A percentile compares a stretch with the other conserved stretches of the same genome.
These are phyloP conservation scores for Odontesthes bonariensis DNA, from an alignment of 2,113 vertebrate species.

Conservation along the genomic window DNA sequence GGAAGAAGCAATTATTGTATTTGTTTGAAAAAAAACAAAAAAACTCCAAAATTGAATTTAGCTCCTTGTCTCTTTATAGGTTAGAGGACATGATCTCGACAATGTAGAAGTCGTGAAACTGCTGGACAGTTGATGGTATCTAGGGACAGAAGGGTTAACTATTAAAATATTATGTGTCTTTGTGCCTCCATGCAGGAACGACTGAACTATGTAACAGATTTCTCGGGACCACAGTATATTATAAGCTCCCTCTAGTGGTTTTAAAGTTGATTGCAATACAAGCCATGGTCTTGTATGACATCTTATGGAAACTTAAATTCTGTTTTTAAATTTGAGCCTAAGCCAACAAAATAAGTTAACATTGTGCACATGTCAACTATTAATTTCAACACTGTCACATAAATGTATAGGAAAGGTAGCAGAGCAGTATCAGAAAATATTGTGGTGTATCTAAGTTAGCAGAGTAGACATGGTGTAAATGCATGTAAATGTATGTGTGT, in stretches of 20 bases:
- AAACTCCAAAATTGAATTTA: constrained; percentile 8
- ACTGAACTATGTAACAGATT: constrained; percentile 22
- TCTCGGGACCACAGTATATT: constrained; percentile 54
- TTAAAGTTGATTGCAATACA: constrained; percentile 42
- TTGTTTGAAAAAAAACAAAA: constrained; percentile 23
- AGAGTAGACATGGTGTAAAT: constrained; percentile 9
- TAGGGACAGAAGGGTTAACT: constrained; percentile 23
- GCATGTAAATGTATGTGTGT: constrained; percentile 1
- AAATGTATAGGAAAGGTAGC: constrained; percentile 18
- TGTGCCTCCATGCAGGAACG: constrained; percentile 18
- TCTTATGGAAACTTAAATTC: constrained; percentile 1
- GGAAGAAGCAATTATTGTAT: constrained; percentile 29
- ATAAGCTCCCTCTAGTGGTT: constrained; percentile 84
- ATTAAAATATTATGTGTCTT: constrained; percentile 24
- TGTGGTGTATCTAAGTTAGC: constrained; percentile 24
- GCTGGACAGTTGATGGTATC: constrained; percentile 13
- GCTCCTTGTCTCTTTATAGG: constrained; percentile 4
- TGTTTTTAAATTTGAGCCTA: background rate
- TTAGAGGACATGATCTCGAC: background rate
- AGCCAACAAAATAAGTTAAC: background rate
- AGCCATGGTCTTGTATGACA: background rate
- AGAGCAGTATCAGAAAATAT: constrained; percentile 3
- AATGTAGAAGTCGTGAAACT: constrained; percentile 7
- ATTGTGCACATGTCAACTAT: constrained; percentile 2
- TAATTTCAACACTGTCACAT: constrained; percentile 6